A percentile compares a stretch with the other conserved stretches of the same genome.
phyloP scores from a whole-genome alignment of 2,888 invertebrate genomes.

The Yponomeuta plumbellus region DNA sequence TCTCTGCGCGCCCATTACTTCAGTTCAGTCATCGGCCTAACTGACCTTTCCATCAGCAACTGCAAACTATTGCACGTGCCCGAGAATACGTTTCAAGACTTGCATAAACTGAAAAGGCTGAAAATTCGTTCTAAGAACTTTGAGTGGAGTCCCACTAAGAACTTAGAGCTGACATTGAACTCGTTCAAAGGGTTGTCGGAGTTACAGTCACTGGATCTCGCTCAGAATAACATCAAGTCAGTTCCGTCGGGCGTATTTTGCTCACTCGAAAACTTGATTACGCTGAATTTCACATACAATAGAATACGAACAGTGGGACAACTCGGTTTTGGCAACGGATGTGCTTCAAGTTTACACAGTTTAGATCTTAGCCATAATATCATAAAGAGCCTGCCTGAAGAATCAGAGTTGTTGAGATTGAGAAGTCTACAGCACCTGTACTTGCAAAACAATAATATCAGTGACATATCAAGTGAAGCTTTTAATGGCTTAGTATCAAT shows the following conservation, averaged over 20 bases:
- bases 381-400: conserved; percentile 82
- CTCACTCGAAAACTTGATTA: conserved; percentile 85
- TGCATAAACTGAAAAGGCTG: conserved; percentile 86
- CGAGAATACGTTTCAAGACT: conserved; percentile 86
- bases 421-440: conserved; percentile 87
- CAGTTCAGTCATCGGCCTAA: conserved; percentile 82
- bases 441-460: conserved; percentile 89
- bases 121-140: conserved; percentile 87
- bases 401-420: conserved; percentile 84
- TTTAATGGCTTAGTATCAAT: conserved; percentile 87
- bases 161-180: conserved; percentile 83
- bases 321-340: conserved; percentile 81
- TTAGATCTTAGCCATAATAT: conserved; percentile 90
- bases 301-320: conserved; percentile 86
- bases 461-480: conserved; percentile 86
- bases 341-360: conserved; percentile 82
- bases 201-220: conserved; percentile 86
- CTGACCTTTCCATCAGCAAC: conserved; percentile 84
- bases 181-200: conserved; percentile 87
- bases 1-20: conserved; percentile 83
- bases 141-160: conserved; percentile 86
- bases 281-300: conserved; percentile 90
- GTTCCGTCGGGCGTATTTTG: conserved; percentile 89
- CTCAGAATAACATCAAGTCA: conserved; percentile 88
- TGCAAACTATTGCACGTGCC: conserved; percentile 89